Evolutionary conservation across 1,140 invertebrate species (phyloP).

Genomic region (Probaryconus sp.): DNA sequence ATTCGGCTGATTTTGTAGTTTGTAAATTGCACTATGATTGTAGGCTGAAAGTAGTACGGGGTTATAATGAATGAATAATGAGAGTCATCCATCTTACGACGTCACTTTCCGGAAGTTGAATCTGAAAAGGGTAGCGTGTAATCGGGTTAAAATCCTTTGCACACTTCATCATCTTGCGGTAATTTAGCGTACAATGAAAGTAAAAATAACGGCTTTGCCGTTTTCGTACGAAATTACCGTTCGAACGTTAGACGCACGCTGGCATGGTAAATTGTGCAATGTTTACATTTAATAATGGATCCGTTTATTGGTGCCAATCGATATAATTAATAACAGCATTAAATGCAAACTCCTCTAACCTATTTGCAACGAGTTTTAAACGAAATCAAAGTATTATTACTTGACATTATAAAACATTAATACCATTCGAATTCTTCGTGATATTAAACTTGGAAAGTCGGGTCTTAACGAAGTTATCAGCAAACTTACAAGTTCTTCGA

Average conservation of each 20-base stretch:
- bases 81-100: slow-evolving; percentile 50
- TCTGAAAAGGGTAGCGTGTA: slow-evolving; percentile 40
- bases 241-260: neutral
- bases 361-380: slow-evolving; percentile 22
- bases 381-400: slow-evolving; percentile 15
- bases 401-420: slow-evolving; percentile 6
- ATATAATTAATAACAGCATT: slow-evolving; percentile 4
- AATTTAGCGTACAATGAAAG: slow-evolving; percentile 17
- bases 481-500: neutral
- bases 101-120: slow-evolving; percentile 47
- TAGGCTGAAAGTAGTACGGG: slow-evolving; percentile 35
- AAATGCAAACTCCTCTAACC: slow-evolving; percentile 7
- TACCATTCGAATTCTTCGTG: neutral
- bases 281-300: neutral
- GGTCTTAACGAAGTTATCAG: no score
- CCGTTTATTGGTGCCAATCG: neutral
- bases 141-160: slow-evolving; percentile 42
- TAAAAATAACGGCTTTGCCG: slow-evolving; percentile 24
- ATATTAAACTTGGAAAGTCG: slow-evolving; percentile 8
- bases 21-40: slow-evolving; percentile 50
- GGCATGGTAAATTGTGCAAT: slow-evolving; percentile 8
- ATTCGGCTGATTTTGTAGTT: slow-evolving; percentile 9
- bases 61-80: slow-evolving; percentile 59
- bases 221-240: slow-evolving; percentile 13
- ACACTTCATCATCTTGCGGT: slow-evolving; percentile 6